phyloP scores from a whole-genome alignment of 2,888 invertebrate species.

The Apamea anceps region DNA sequence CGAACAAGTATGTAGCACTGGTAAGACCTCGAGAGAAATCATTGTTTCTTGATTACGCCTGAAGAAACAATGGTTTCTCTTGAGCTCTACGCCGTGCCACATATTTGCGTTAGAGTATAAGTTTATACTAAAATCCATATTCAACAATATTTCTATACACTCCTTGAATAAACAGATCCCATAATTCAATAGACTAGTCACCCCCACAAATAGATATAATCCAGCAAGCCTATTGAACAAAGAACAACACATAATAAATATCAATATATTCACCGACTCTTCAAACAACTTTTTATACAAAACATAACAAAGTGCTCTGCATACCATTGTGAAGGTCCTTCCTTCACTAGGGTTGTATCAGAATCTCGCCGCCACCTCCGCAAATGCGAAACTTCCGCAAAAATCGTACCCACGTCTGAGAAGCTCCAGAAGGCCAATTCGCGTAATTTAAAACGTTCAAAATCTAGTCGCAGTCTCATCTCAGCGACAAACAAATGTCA shows the following conservation, averaged over 20 bases:
- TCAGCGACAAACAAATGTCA: no score
- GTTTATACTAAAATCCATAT: neutral
- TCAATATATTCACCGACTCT: neutral
- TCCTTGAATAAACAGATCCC: neutral
- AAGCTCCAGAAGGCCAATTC: no score
- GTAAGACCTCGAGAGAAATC: no score
- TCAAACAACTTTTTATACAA: neutral
- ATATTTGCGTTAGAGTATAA: neutral
- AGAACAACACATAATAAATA: slow-evolving; percentile 3
- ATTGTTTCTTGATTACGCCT: neutral
- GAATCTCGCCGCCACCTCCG: neutral
- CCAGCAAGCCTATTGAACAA: slow-evolving; percentile 4
- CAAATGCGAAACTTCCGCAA: neutral
- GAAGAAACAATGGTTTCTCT: neutral
- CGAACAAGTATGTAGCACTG: neutral
- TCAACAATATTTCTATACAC: neutral
- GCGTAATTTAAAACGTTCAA: no score
- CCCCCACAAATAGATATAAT: neutral
- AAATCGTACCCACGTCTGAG: neutral
- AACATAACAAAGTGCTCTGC: slow-evolving; percentile 25
- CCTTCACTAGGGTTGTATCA: neutral
- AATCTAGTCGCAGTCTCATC: no score
- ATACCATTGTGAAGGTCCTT: neutral
- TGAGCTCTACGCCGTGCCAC: no score
- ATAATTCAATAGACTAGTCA: neutral